These are phyloP conservation scores for Onthophagus sagittarius DNA, from an alignment of 2,888 invertebrate species.

Conservation along the genomic window DNA sequence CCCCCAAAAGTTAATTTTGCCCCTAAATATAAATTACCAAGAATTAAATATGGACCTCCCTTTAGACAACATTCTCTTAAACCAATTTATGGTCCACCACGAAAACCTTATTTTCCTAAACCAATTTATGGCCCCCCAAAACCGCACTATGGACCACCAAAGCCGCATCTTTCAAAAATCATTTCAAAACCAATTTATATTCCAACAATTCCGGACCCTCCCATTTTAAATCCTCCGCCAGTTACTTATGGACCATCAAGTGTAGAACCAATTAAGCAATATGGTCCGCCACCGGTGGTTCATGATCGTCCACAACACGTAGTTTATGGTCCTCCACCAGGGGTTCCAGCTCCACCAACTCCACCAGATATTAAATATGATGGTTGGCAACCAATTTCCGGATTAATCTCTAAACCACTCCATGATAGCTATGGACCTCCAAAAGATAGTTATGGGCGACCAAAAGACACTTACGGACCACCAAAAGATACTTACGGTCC, in stretches of 20 bases:
- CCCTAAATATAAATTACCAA: constrained; percentile 36
- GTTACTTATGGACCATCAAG: constrained; percentile 38
- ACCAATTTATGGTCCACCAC: constrained; percentile 31
- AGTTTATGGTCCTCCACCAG: constrained; percentile 59
- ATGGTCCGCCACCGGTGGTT: constrained; percentile 41
- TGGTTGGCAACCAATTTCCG: constrained; percentile 83
- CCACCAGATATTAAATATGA: constrained; percentile 74
- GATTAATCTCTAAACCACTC: constrained; percentile 51
- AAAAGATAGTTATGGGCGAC: constrained; percentile 33
- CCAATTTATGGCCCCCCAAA: constrained; percentile 37
- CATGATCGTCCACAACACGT: constrained; percentile 51
- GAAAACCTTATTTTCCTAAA: constrained; percentile 43
- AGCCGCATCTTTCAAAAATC: constrained; percentile 48
- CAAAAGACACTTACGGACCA: constrained; percentile 36
- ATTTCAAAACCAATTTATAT: constrained; percentile 29
- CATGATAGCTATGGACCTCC: constrained; percentile 36
- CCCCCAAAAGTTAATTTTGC: constrained; percentile 33
- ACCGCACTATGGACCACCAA: constrained; percentile 43
- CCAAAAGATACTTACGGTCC: constrained; percentile 30
- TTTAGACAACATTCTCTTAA: constrained; percentile 35
- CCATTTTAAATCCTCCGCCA: constrained; percentile 47
- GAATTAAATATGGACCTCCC: constrained; percentile 36
- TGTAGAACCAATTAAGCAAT: constrained; percentile 39
- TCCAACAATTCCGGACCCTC: constrained; percentile 26
- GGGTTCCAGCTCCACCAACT: constrained; percentile 70